Evolutionary conservation across 2,797 vertebrate genomes (phyloP).

Genomic region (Scolopax rusticola): DNA sequence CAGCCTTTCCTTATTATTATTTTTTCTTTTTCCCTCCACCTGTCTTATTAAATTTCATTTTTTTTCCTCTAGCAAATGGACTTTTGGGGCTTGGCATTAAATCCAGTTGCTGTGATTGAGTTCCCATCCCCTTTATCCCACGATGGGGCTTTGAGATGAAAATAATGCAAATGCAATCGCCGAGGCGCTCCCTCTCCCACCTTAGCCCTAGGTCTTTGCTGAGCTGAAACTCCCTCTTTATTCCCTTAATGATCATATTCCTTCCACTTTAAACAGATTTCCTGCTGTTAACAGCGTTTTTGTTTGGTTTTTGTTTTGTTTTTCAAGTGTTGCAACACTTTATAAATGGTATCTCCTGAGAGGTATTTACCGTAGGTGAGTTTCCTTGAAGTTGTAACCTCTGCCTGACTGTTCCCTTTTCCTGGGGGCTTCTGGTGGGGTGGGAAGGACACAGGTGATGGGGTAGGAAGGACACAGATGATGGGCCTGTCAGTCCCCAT

Average conservation of each 20-base stretch:
- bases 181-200: background rate
- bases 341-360: background rate
- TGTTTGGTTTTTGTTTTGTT: background rate
- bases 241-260: conserved; percentile 17
- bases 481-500: background rate
- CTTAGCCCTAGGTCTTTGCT: background rate
- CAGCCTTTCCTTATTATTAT: background rate
- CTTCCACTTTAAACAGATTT: background rate
- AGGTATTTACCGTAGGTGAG: background rate
- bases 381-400: background rate
- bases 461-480: background rate
- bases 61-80: background rate
- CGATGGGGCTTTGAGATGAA: background rate
- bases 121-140: background rate
- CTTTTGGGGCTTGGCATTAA: background rate
- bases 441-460: background rate
- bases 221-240: background rate
- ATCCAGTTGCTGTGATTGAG: background rate
- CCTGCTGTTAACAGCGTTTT: background rate
- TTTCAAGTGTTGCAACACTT: conserved; percentile 6
- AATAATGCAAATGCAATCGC: background rate
- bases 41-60: background rate
- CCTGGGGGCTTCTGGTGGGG: background rate
- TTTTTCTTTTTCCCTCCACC: no score
- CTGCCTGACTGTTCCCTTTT: background rate